Base-by-base conservation (phyloP, 2,113 vertebrate genomes). In the Phalacrocorax pelagicus region DNA sequence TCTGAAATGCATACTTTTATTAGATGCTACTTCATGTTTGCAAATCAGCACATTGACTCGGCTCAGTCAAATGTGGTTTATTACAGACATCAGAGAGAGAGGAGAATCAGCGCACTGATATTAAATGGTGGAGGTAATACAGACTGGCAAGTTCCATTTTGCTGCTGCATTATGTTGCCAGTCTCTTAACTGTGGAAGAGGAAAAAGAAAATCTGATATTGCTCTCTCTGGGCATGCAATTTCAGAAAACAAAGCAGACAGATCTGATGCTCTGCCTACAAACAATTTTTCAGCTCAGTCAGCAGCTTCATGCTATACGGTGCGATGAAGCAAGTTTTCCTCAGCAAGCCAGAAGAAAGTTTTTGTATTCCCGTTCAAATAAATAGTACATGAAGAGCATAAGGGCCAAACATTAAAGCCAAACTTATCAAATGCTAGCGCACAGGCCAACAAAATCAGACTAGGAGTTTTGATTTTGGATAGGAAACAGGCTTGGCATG, bases 111-210 rank as follows among this genome's bases (percentile, higher is more conserved):
- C 5, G 1, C 17, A 6, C 11, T 42, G 81, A 75, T 79, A 69
- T 67, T 51, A 95, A 92, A 52, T 54, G 77, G 77, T 62, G 72
- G 69, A 94, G 66, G 77, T 55, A 93, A 92, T 84, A 54, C 5
- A 92, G 67, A 94, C 46, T 86, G 89, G 77, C 87, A 93, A 86
- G 73, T 86, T 62, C 47, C 51, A 73, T 91, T 92, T 92, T 75
- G 40, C 75, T 83, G 47, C 85, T 72, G 77, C 2, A 0, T 46
- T 88, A 55, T 14, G 23, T 63, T 12, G 1, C 79, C 3, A 4
- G 22, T 14, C 62, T 81, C 42, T 49, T 67, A 38, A 38, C 30
- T 57, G 59, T 11, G 46, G 23, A 55, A 91, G 19, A 29, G 5
- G 5, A 11, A 2, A 27, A 18, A 65, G 6, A 67, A 27, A 46